A percentile compares a stretch with the other conserved stretches of the same genome.
phyloP scores from a whole-genome alignment of 2,797 vertebrate species.

The Ctenochaetus hawaiiensis region DNA sequence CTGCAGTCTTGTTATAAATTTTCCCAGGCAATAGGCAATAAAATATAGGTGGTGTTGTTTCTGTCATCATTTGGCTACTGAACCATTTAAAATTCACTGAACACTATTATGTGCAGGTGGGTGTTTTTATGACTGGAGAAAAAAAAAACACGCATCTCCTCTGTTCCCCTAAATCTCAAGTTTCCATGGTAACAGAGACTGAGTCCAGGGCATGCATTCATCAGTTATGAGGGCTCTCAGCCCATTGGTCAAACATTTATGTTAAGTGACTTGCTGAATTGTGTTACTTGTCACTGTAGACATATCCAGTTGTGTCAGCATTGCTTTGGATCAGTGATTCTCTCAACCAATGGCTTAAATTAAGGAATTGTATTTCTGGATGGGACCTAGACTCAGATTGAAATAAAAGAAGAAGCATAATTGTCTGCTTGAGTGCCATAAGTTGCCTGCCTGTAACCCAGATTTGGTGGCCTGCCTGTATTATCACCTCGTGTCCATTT shows the following conservation, averaged over 20 bases:
- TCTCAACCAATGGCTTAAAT: conserved; percentile 3
- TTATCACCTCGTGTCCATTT: conserved; percentile 8
- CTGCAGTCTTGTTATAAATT: not conserved
- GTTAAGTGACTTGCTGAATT: conserved; percentile 50
- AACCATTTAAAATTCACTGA: conserved; percentile 3
- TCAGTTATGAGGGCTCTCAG: conserved; percentile 61
- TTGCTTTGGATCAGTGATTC: conserved; percentile 2
- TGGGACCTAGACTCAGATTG: not conserved
- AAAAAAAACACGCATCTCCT: conserved; percentile 50
- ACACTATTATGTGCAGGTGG: conserved; percentile 44
- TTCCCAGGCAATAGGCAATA: no score
- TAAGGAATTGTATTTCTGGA: conserved; percentile 9
- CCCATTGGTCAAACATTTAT: conserved; percentile 70
- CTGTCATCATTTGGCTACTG: no score
- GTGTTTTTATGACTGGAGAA: conserved; percentile 46
- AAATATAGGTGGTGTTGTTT: not conserved
- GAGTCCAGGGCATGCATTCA: conserved; percentile 67
- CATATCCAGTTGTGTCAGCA: conserved; percentile 16
- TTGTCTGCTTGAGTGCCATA: not conserved
- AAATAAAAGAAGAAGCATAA: not conserved
- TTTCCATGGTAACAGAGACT: conserved; percentile 84
- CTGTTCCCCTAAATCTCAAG: conserved; percentile 72
- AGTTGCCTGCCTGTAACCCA: conserved; percentile 3
- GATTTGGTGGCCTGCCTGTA: not conserved
- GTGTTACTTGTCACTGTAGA: conserved; percentile 33